Evolutionary conservation across 2,113 vertebrate species (phyloP), one percentile per base, ranked within the genome.

Genomic region (Litocranius walleri): DNA sequence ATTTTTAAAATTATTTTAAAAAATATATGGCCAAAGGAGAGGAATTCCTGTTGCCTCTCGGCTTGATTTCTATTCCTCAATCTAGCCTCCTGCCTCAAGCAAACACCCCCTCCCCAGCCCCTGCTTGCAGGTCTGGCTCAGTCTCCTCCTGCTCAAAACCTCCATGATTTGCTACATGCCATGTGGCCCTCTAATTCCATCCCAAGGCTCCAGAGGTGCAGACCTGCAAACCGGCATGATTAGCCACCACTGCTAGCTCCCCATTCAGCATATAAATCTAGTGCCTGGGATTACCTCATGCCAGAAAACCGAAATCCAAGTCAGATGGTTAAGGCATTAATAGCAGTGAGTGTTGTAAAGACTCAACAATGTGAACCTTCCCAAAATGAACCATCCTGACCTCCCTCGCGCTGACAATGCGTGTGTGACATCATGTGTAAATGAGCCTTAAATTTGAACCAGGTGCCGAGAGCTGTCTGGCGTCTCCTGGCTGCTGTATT

Each of bases 341-440:
- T 96, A 98, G 98, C 98, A 98, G 97, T 86, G n/a, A 98, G 98
- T 97, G 40, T 97, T 95, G 98, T 77, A 92, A 98, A 98, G 98
- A 98, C 98, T 98, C 98, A 98, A 98, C 98, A 98, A 95, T 77
- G 98, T 86, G 61, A 99, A 98, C 98, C 98, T 98, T 98, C 98
- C 98, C 98, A 78, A 97, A 98, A 95, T 48, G 97, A 99, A 98
- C 99, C 97, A 96, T 98, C 98, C 96, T 98, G 98, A 99, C 98
- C 99, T 98, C 98, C 83, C 21, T 98, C 0, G 56, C 90, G 98
- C 98, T 99, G 99, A 99, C 98, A 99, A 98, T 98, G 98, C 89
- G 97, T 97, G 95, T 98, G 99, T 99, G 99, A 99, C 99, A 98
- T 98, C 98, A 98, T 98, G 98, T 98, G 98, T 98, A 99, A 99